A percentile compares a stretch with the other conserved stretches of the same genome.
Evolutionary conservation across 2,888 invertebrate genomes (phyloP).

Genomic region (Calliopum simillimum): DNA sequence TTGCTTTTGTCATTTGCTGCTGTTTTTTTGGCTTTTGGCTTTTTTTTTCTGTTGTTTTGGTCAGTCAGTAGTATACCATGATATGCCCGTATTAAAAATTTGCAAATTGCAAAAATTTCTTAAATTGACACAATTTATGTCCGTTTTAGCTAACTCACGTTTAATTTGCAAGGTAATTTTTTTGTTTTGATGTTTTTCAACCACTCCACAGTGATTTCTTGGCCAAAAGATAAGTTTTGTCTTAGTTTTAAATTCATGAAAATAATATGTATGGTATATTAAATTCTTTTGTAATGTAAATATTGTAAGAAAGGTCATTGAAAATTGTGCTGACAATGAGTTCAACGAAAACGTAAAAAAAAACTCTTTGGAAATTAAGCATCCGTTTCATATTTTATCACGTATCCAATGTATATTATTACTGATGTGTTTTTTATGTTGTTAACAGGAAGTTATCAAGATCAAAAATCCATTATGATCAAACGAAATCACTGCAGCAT

Average conservation of each 20-base stretch:
- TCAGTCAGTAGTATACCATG: neutral
- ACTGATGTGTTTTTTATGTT: too few species aligned
- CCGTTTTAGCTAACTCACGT: slow-evolving; percentile 30
- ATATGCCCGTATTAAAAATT: neutral
- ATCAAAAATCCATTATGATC: too few species aligned
- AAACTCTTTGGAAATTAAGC: too few species aligned
- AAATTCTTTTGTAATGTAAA: slow-evolving; percentile 1
- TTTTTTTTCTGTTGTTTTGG: too few species aligned
- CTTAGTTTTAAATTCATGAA: too few species aligned
- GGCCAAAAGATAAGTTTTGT: neutral
- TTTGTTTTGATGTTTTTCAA: neutral
- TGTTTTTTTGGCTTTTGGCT: neutral
- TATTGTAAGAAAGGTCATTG: slow-evolving; percentile 27
- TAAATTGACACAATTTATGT: slow-evolving; percentile 28
- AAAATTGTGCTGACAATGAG: slow-evolving; percentile 13
- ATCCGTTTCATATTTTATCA: too few species aligned
- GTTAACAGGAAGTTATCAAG: too few species aligned
- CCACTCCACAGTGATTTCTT: neutral
- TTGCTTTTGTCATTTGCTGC: neutral
- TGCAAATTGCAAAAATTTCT: slow-evolving; percentile 30
- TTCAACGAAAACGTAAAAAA: slow-evolving; percentile 1
- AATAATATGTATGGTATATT: neutral
- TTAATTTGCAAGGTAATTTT: slow-evolving; percentile 36
- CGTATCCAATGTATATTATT: too few species aligned
- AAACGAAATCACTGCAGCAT: too few species aligned